phyloP scores from a whole-genome alignment of 1,140 invertebrate genomes.

The Spodoptera frugiperda region DNA sequence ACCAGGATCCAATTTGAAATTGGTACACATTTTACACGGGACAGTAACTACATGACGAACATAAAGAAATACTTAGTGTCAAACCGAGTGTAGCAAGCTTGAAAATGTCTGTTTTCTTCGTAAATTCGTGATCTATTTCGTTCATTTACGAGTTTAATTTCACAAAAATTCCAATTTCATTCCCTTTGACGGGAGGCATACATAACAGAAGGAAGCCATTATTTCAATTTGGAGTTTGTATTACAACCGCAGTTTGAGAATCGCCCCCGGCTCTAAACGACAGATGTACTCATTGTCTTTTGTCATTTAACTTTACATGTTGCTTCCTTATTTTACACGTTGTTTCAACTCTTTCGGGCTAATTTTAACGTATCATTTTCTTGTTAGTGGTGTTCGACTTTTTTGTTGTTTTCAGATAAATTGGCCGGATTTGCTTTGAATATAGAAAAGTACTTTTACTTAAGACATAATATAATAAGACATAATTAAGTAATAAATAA shows the following conservation, averaged over 20 bases:
- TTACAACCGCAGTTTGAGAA: conserved; percentile 34
- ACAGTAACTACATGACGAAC: too few species aligned
- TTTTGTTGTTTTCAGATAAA: too few species aligned
- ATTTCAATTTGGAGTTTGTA: conserved; percentile 49
- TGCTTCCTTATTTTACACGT: conserved; percentile 16
- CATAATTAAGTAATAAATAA: too few species aligned
- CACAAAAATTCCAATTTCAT: conserved; percentile 39
- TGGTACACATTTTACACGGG: too few species aligned
- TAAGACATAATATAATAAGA: too few species aligned
- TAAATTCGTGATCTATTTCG: background rate
- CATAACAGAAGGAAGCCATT: conserved; percentile 46
- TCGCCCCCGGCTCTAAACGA: conserved; percentile 6
- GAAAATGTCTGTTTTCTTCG: background rate
- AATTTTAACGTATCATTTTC: background rate
- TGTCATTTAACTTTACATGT: conserved; percentile 12
- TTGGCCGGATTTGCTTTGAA: too few species aligned
- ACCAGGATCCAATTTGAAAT: too few species aligned
- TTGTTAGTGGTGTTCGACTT: background rate
- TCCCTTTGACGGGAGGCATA: conserved; percentile 40
- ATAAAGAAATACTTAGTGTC: too few species aligned
- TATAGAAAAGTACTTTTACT: too few species aligned
- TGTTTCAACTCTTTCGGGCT: background rate
- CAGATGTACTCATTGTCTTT: conserved; percentile 3
- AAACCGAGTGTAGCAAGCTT: background rate
- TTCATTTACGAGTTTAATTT: conserved; percentile 41